Percentiles rank a stretch among this genome's conserved stretches.
Evolutionary conservation across 1,140 invertebrate genomes (phyloP).

Genomic region (Bombyx mandarina): DNA sequence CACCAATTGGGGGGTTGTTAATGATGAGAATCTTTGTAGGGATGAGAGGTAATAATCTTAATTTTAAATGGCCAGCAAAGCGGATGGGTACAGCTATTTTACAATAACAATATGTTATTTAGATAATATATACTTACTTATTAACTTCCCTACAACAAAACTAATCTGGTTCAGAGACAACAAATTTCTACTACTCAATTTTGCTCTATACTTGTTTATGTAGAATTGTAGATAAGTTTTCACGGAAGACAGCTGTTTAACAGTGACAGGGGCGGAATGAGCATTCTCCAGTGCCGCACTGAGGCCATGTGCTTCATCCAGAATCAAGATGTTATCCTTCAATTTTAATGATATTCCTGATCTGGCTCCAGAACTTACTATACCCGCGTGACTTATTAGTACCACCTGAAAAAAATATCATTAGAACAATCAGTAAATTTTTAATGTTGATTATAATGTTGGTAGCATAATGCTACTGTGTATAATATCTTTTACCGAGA

Average conservation of each 20-base stretch:
- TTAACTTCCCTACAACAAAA: slow-evolving; percentile 84
- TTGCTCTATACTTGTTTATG: slow-evolving; percentile 80
- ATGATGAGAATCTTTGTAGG: too few relatives aligned
- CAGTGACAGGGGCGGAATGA: slow-evolving; percentile 82
- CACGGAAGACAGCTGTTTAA: slow-evolving; percentile 77
- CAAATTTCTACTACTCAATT: slow-evolving; percentile 88
- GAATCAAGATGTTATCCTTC: slow-evolving; percentile 88
- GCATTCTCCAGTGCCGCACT: slow-evolving; percentile 91
- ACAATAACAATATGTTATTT: background rate
- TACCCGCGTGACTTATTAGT: slow-evolving; percentile 88
- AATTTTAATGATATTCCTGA: slow-evolving; percentile 87
- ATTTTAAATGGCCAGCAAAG: too few relatives aligned
- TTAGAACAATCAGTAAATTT: too few relatives aligned
- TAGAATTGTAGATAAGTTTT: slow-evolving; percentile 85
- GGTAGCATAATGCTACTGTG: too few relatives aligned
- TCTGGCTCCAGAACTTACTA: slow-evolving; percentile 90
- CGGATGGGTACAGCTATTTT: background rate
- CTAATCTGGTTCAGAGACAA: slow-evolving; percentile 89
- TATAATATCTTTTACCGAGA: too few relatives aligned
- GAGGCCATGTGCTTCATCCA: slow-evolving; percentile 98
- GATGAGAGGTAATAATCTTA: too few relatives aligned
- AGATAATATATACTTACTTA: slow-evolving; percentile 56
- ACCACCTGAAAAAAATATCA: slow-evolving; percentile 69
- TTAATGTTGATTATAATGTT: too few relatives aligned
- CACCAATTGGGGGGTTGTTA: too few relatives aligned